Evolutionary conservation across 1,140 invertebrate species (phyloP).

Genomic region (Galleria mellonella): DNA sequence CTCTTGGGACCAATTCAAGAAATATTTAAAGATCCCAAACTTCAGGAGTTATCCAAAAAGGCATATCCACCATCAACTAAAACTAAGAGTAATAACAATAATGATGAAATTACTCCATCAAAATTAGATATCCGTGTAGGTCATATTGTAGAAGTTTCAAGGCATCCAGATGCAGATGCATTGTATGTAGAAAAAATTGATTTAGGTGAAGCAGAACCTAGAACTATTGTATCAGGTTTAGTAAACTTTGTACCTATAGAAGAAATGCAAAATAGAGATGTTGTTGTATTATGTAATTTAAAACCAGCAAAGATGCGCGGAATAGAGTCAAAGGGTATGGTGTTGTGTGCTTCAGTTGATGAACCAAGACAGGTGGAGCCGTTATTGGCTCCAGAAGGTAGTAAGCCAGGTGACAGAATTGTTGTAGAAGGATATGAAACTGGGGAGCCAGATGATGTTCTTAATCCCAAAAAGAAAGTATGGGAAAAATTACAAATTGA

Average conservation of each 20-base stretch:
- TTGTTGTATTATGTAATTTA: slow-evolving; percentile 94
- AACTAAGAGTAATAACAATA: slow-evolving; percentile 37
- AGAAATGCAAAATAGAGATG: slow-evolving; percentile 89
- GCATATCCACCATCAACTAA: slow-evolving; percentile 85
- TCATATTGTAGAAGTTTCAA: slow-evolving; percentile 91
- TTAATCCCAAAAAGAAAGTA: slow-evolving; percentile 98
- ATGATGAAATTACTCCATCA: slow-evolving; percentile 80
- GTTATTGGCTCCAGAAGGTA: slow-evolving; percentile 82
- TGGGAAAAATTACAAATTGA: slow-evolving; percentile 95
- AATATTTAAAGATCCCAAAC: slow-evolving; percentile 86
- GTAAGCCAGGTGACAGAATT: slow-evolving; percentile 87
- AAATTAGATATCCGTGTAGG: slow-evolving; percentile 94
- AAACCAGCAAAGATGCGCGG: slow-evolving; percentile 96
- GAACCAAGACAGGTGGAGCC: slow-evolving; percentile 89
- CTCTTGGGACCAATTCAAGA: slow-evolving; percentile 93
- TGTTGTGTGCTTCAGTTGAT: slow-evolving; percentile 91
- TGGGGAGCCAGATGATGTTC: slow-evolving; percentile 86
- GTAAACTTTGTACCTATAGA: slow-evolving; percentile 92
- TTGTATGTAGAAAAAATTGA: slow-evolving; percentile 97
- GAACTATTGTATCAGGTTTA: slow-evolving; percentile 81
- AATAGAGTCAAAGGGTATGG: slow-evolving; percentile 92
- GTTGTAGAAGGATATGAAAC: slow-evolving; percentile 86
- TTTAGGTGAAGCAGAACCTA: slow-evolving; percentile 80
- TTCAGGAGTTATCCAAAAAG: slow-evolving; percentile 80
- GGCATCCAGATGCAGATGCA: slow-evolving; percentile 96